Base-by-base conservation (phyloP, 2,113 vertebrate species). In the Austrofundulus limnaeus region DNA sequence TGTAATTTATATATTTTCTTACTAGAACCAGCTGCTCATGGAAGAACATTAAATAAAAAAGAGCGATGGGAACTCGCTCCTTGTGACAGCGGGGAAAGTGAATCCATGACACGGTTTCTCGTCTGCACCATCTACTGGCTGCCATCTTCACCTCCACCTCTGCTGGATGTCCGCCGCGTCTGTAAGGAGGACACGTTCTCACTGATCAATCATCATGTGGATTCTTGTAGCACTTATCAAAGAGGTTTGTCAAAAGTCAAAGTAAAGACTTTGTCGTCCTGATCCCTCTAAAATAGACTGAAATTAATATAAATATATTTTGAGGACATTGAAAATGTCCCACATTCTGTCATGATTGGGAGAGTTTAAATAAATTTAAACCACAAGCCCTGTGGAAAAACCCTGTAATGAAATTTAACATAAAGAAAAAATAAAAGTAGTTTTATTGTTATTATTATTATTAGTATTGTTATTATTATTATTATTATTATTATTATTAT, bases 11-110 rank as follows among this genome's bases (percentile, higher is more conserved):
- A 10, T 34, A 1, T 16, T 70, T 11, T 73, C 42, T 53, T 72
- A 85, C 48, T 93, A 97, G 95, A 97, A 94, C 89, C 95, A 95
- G 94, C 75, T 91, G 62, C 31, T 34, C 31, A 83, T 86, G 80
- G 89, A 92, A 70, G 89, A 92, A 84, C 90, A 86, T 73, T 92
- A 88, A 77, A 61, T 13, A 57, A 58, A 17, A 70, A 90, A 5
- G 31, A 34, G 31, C 10, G 31, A 34, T 34, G 31, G 5, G 31
- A 34, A 10, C 6, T 34, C 31, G 10, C 31, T 34, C 5, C 5
- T 34, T 34, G 31, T 34, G 31, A 34, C 31, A 10, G 31, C 31
- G 9, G 31, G 31, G 31, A 9, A 34, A 34, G 31, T 74, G 46
- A 79, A 81, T 72, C 70, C 60, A 59, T 77, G 13, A 54, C 63